Evolutionary conservation across 2,888 invertebrate genomes (phyloP), one percentile per base, ranked within the genome.

Genomic region (Celastrina argiolus): DNA sequence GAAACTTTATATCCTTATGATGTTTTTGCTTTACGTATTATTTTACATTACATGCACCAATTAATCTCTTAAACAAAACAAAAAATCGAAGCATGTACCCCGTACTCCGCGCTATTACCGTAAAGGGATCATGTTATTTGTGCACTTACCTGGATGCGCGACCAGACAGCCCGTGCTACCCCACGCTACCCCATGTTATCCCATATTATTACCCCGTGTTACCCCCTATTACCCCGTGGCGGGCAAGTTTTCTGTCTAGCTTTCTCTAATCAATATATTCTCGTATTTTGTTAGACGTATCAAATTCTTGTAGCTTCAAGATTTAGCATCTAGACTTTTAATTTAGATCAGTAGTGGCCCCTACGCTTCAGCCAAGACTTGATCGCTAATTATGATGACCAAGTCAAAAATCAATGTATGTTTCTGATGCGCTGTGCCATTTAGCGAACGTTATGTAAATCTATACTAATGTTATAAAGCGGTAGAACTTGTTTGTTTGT

Each of bases 191-290:
- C 22, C 22, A 4, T 26, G 51, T 12, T 51, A 51, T 22, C 51
- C 22, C 22, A 14, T 51, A 36, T 7, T 36, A 8, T 51, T 51
- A 26, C 51, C 22, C 51, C 51, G 12, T 51, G 22, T 26, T 51
- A 22, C 67, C 69, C 69, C 69, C 71, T 70, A 70, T 69, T 72
- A 72, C 72, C 71, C 72, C 69, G 69, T 68, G 72, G 70, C 70
- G 73, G 73, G 72, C 71, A 78, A 79, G 79, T 81, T 80, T 81
- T 78, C 80, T 72, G 74, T 75, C 73, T 75, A 73, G 75, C 79
- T 77, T 75, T 75, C 74, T 76, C 78, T 76, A 76, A 79, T 79
- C 79, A 75, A 78, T 78, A 76, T 71, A 70, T 71, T 72, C 71
- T 72, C 72, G 71, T 74, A 71, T 74, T 74, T 70, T 70, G 71